Evolutionary conservation across 2,888 invertebrate genomes (phyloP).

Genomic region (Drosophila kanekoi): DNA sequence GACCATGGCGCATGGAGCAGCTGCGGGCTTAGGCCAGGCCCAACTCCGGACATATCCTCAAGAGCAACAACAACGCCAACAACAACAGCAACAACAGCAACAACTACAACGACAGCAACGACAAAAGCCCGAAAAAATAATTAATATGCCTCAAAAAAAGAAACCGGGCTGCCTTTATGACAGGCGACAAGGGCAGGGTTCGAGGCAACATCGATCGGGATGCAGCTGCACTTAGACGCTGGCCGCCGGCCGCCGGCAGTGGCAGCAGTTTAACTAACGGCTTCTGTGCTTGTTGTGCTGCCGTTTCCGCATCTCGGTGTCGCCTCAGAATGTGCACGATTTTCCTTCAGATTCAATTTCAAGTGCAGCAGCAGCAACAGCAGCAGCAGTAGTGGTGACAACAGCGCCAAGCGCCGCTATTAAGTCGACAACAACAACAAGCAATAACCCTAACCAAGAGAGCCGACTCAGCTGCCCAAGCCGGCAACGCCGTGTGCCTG

Average conservation of each 20-base stretch:
- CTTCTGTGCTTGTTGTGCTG: constrained; percentile 80
- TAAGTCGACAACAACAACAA: constrained; percentile 82
- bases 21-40: constrained; percentile 64
- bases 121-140: constrained; percentile 78
- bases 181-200: constrained; percentile 79
- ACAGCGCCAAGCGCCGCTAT: constrained; percentile 77
- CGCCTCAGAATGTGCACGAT: constrained; percentile 80
- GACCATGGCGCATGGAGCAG: constrained; percentile 59
- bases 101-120: constrained; percentile 39
- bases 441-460: constrained; percentile 77
- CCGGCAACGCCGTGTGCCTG: constrained; percentile 59
- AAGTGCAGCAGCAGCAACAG: constrained; percentile 74
- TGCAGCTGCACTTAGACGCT: constrained; percentile 76
- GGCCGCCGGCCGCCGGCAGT: constrained; percentile 54
- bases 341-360: constrained; percentile 80
- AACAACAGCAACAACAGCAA: constrained; percentile 17
- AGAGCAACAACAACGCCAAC: constrained; percentile 55
- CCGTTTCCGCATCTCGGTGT: constrained; percentile 83
- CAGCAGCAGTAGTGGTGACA: constrained; percentile 46
- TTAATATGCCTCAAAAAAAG: constrained; percentile 82
- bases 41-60: constrained; percentile 68
- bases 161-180: constrained; percentile 74
- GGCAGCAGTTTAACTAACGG: constrained; percentile 79
- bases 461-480: constrained; percentile 34
- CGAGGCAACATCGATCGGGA: constrained; percentile 56